A percentile compares a stretch with the other conserved stretches of the same genome.
Evolutionary conservation across 2,797 vertebrate species (phyloP).

Genomic region (Cirrhinus molitorella): DNA sequence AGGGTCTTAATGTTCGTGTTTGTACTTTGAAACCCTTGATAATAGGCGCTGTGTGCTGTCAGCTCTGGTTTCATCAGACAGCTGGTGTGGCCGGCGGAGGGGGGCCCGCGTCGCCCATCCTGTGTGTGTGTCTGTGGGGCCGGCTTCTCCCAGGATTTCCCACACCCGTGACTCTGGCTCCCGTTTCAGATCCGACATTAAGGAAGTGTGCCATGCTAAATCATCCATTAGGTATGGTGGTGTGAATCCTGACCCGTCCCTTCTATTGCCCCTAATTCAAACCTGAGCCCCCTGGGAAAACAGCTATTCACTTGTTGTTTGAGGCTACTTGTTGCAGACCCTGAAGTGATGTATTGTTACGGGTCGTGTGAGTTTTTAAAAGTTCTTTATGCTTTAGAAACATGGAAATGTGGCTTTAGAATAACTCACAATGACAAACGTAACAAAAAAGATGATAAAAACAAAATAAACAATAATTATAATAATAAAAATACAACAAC

Average conservation of each 20-base stretch:
- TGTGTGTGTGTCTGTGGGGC: slow-evolving; percentile 73
- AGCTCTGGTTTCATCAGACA: slow-evolving; percentile 68
- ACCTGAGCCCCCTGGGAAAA: slow-evolving; percentile 55
- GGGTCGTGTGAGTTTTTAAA: not conserved
- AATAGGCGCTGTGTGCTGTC: slow-evolving; percentile 53
- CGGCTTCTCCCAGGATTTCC: slow-evolving; percentile 68
- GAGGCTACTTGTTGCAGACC: slow-evolving; percentile 49
- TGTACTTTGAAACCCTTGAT: slow-evolving; percentile 47
- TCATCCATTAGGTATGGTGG: slow-evolving; percentile 65
- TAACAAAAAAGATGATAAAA: not conserved
- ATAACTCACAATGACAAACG: not conserved
- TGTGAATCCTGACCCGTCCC: slow-evolving; percentile 62
- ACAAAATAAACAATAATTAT: not conserved
- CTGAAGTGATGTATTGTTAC: slow-evolving; percentile 6
- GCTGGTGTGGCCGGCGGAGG: slow-evolving; percentile 58
- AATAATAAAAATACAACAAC: too few species aligned
- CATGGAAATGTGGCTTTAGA: not conserved
- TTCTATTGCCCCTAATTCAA: slow-evolving; percentile 37
- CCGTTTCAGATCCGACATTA: slow-evolving; percentile 68
- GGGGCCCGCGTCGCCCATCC: slow-evolving; percentile 41
- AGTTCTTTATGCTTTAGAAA: not conserved
- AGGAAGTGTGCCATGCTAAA: slow-evolving; percentile 76
- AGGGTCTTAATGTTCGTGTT: slow-evolving; percentile 31
- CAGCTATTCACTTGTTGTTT: slow-evolving; percentile 42
- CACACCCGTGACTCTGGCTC: slow-evolving; percentile 70